phyloP scores from a whole-genome alignment of 2,888 invertebrate species.

The Rhyacophila evoluta region DNA sequence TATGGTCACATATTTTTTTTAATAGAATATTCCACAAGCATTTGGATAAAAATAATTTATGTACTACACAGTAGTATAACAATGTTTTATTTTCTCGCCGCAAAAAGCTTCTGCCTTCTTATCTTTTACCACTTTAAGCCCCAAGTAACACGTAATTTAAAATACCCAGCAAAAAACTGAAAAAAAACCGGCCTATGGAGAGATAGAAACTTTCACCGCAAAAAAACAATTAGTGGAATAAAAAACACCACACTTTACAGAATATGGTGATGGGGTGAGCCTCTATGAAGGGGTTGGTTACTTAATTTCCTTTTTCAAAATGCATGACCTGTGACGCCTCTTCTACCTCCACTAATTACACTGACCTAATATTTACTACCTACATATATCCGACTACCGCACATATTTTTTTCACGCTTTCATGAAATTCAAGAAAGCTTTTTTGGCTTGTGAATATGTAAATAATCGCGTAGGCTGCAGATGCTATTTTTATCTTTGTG shows the following conservation, averaged over 20 bases:
- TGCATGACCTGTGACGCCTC: not conserved
- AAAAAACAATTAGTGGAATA: not conserved
- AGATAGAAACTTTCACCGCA: not conserved
- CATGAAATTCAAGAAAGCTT: not conserved
- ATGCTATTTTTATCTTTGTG: not conserved
- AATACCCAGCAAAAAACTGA: not conserved
- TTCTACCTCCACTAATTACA: constrained; percentile 9
- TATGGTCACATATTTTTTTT: too few species aligned
- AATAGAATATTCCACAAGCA: too few species aligned
- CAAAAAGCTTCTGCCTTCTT: not conserved
- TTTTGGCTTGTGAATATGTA: not conserved
- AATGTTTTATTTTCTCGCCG: not conserved
- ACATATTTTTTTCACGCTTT: not conserved
- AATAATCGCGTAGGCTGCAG: not conserved
- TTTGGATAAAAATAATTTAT: too few species aligned
- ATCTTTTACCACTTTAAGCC: not conserved
- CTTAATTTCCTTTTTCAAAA: not conserved
- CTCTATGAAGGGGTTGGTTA: not conserved
- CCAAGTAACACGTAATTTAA: constrained; percentile 2
- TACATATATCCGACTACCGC: not conserved
- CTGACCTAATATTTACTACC: not conserved
- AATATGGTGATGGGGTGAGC: not conserved
- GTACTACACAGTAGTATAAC: too few species aligned
- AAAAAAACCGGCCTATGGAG: not conserved
- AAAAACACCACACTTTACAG: not conserved